These are phyloP conservation scores for Cataglyphis altisquamis DNA, from an alignment of 2,888 invertebrate species.

Conservation along the genomic window DNA sequence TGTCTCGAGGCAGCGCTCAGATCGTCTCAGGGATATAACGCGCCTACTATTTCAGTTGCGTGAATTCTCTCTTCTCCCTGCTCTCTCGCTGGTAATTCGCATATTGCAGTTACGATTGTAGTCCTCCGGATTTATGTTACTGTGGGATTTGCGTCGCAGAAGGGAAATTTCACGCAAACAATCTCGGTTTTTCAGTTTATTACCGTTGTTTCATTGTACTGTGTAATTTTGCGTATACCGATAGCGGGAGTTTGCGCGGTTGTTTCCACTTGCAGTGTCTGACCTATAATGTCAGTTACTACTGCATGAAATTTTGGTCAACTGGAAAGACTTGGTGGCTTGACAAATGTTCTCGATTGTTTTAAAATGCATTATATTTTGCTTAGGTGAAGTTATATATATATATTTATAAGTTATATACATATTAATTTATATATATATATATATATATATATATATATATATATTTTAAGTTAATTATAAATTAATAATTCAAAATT, in stretches of 20 bases:
- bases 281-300: background rate
- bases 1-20: slow-evolving; percentile 30
- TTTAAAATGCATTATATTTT: slow-evolving; percentile 15
- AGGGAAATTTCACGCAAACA: slow-evolving; percentile 19
- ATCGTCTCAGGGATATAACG: slow-evolving; percentile 42
- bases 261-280: slow-evolving; percentile 16
- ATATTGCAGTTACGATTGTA: slow-evolving; percentile 38
- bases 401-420: background rate
- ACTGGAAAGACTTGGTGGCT: slow-evolving; percentile 22
- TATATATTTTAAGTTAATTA: background rate
- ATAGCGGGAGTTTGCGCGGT: slow-evolving; percentile 26
- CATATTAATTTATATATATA: too few relatives aligned
- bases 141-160: slow-evolving; percentile 32
- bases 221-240: slow-evolving; percentile 28
- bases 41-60: slow-evolving; percentile 35
- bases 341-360: background rate
- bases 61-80: slow-evolving; percentile 4
- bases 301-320: slow-evolving; percentile 19
- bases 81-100: slow-evolving; percentile 38
- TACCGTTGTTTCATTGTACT: background rate
- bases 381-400: background rate
- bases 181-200: slow-evolving; percentile 47
- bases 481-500: background rate
- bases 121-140: slow-evolving; percentile 43
- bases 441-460: background rate